Evolutionary conservation across 2,113 vertebrate species (phyloP).

Genomic region (Phoenicopterus ruber): DNA sequence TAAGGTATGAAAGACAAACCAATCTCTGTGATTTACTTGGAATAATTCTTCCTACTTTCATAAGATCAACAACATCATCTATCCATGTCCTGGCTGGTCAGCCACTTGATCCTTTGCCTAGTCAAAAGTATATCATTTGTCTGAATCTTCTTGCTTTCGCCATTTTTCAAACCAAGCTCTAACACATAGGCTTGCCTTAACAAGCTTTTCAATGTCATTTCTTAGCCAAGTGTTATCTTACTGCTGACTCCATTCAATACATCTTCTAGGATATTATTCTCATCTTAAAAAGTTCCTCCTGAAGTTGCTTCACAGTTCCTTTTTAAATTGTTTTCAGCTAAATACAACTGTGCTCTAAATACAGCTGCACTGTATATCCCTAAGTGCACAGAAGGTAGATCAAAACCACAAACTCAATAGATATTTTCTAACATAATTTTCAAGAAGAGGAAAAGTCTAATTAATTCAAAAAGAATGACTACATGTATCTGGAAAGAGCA

Average conservation of each 20-base stretch:
- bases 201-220: conserved; percentile 4
- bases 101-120: not conserved
- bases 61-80: not conserved
- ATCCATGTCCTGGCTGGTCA: not conserved
- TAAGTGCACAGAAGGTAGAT: not conserved
- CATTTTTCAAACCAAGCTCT: not conserved
- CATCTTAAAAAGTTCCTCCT: not conserved
- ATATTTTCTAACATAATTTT: not conserved
- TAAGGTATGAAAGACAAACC: not conserved
- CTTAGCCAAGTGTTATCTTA: not conserved
- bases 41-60: not conserved
- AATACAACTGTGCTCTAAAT: not conserved
- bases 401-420: not conserved
- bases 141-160: not conserved
- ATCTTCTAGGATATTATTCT: not conserved
- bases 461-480: not conserved
- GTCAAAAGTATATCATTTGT: not conserved
- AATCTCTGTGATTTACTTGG: not conserved
- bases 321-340: not conserved
- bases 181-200: not conserved
- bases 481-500: not conserved
- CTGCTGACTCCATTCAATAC: not conserved
- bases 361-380: not conserved
- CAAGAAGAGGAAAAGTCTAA: not conserved
- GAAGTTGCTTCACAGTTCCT: not conserved